Conservation (phyloP, 2,797 vertebrate species). For the Luscinia megarhynchos region DNA sequence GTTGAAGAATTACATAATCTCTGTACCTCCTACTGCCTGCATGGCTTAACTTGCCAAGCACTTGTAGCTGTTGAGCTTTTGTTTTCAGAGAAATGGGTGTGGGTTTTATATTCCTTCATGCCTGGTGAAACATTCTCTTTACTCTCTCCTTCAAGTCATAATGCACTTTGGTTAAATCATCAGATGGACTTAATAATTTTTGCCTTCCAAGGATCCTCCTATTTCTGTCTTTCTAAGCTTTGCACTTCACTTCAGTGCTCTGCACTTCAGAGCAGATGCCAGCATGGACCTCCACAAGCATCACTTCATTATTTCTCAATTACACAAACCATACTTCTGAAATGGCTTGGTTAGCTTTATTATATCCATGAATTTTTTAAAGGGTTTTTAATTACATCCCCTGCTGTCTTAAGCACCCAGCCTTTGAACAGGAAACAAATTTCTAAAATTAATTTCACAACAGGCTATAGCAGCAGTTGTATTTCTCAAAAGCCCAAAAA, state of each 20-base stretch:
- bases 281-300: constrained; percentile 52
- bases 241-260: too few species aligned
- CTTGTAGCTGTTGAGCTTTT: not conserved
- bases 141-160: not conserved
- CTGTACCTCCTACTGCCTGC: constrained; percentile 4
- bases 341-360: constrained; percentile 63
- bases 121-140: not conserved
- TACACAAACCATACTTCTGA: constrained; percentile 50
- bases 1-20: not conserved
- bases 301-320: constrained; percentile 67
- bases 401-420: constrained; percentile 40
- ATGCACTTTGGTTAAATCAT: constrained; percentile 26
- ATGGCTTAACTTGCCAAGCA: constrained; percentile 20
- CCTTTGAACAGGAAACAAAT: constrained; percentile 55
- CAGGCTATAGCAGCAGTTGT: constrained; percentile 13
- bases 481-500: constrained; percentile 58
- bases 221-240: constrained; percentile 55
- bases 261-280: constrained; percentile 50
- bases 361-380: constrained; percentile 54
- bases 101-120: constrained; percentile 34
- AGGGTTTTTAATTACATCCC: constrained; percentile 56
- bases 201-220: constrained; percentile 44
- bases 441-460: constrained; percentile 71
- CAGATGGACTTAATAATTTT: not conserved
- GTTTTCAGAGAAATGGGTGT: constrained; percentile 34